Conservation (phyloP, 2,113 vertebrate species). For the Myrmecobius fasciatus region DNA sequence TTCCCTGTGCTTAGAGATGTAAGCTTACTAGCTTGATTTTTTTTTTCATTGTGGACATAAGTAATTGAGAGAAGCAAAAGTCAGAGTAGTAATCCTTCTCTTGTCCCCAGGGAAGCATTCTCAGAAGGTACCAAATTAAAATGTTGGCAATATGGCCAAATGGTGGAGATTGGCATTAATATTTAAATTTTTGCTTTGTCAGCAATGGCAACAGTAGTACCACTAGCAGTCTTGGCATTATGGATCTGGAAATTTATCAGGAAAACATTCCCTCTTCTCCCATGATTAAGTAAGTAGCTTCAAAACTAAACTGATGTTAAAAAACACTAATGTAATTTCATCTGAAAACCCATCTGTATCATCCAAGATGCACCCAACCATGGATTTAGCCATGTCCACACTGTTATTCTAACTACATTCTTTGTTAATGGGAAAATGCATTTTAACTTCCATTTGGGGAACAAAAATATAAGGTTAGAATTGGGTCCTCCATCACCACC, state of each 20-base stretch:
- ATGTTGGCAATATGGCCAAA: constrained; percentile 66
- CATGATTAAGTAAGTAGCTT: constrained; percentile 90
- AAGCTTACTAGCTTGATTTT: not conserved
- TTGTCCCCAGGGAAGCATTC: constrained; percentile 11
- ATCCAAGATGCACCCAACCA: constrained; percentile 66
- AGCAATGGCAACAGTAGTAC: constrained; percentile 97
- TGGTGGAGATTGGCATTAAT: constrained; percentile 83
- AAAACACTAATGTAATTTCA: constrained; percentile 72
- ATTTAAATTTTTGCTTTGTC: constrained; percentile 88
- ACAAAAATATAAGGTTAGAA: constrained; percentile 8
- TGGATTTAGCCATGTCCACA: constrained; percentile 71
- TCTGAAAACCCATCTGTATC: constrained; percentile 65
- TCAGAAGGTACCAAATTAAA: constrained; percentile 10
- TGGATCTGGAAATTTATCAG: constrained; percentile 94
- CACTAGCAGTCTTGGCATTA: constrained; percentile 93
- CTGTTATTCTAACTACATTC: constrained; percentile 57
- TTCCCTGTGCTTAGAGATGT: not conserved
- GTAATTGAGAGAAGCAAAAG: constrained; percentile 22
- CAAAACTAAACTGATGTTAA: constrained; percentile 78
- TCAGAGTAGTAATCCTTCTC: constrained; percentile 11
- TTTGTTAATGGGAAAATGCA: constrained; percentile 4
- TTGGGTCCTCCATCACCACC: not conserved
- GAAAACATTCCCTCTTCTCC: constrained; percentile 89
- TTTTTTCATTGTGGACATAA: constrained; percentile 34
- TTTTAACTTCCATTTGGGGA: constrained; percentile 49